Percentiles rank a stretch among this genome's conserved stretches.
Evolutionary conservation across 2,888 invertebrate species (phyloP).

Genomic region (Drosophila basisetae): DNA sequence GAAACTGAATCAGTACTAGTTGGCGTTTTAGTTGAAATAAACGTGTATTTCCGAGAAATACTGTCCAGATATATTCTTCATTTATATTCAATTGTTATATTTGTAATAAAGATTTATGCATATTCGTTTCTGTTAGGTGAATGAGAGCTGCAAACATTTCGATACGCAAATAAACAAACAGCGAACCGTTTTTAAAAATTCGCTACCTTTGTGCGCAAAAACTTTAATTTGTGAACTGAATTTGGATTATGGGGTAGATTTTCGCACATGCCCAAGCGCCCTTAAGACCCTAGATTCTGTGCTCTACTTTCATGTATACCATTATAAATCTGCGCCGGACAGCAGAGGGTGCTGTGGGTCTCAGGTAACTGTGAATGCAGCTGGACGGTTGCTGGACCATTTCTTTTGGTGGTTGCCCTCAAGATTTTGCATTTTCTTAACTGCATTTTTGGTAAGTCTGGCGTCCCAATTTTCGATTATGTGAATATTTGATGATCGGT

Average conservation of each 20-base stretch:
- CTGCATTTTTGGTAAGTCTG: conserved; percentile 33
- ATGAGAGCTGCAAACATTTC: conserved; percentile 58
- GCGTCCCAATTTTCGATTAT: conserved; percentile 35
- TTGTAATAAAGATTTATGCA: conserved; percentile 59
- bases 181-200: conserved; percentile 55
- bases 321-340: conserved; percentile 48
- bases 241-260: conserved; percentile 72
- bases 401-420: conserved; percentile 38
- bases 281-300: conserved; percentile 23
- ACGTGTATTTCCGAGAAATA: not conserved
- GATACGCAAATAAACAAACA: conserved; percentile 72
- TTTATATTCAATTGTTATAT: conserved; percentile 24
- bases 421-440: conserved; percentile 35
- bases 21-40: not conserved
- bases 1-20: not conserved
- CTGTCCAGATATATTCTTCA: not conserved
- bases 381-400: conserved; percentile 51
- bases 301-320: conserved; percentile 47
- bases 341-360: conserved; percentile 42
- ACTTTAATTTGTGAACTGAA: conserved; percentile 57
- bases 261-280: conserved; percentile 66
- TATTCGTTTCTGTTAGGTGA: conserved; percentile 38
- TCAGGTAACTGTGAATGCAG: conserved; percentile 52
- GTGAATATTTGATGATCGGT: conserved; percentile 72
- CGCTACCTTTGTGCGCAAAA: conserved; percentile 37